Conservation (phyloP, 2,113 vertebrate species). For the Tychaedon coryphoeus region DNA sequence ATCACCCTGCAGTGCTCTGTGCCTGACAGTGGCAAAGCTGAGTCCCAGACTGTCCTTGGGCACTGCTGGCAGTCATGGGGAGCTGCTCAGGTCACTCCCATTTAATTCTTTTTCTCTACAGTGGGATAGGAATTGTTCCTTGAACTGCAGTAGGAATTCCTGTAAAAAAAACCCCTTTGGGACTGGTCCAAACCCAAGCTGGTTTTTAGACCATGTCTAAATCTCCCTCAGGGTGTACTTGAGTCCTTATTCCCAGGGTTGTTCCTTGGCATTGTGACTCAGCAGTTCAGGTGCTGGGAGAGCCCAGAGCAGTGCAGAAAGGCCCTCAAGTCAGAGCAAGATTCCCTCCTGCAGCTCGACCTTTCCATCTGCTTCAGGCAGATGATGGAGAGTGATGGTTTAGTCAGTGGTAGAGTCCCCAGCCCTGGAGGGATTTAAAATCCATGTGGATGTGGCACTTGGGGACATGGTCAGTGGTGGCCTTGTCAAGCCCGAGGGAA, state of each 20-base stretch:
- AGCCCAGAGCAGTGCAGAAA: neutral
- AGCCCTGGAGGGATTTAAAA: neutral
- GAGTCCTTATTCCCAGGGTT: neutral
- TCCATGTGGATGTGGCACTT: neutral
- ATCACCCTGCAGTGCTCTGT: neutral
- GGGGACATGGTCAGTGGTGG: neutral
- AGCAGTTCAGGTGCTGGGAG: neutral
- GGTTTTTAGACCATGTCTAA: neutral
- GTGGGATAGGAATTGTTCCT: neutral
- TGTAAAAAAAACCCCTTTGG: neutral
- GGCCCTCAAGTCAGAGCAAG: neutral
- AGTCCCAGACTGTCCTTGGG: neutral
- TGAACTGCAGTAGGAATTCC: neutral
- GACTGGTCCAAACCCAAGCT: neutral
- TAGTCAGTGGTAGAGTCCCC: neutral
- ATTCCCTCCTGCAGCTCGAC: neutral
- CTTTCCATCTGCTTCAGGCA: neutral
- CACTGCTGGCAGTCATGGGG: neutral
- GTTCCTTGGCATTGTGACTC: fast-evolving
- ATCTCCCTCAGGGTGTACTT: neutral
- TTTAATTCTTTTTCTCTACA: neutral
- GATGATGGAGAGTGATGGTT: neutral
- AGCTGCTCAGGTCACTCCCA: neutral
- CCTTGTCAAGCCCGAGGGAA: neutral
- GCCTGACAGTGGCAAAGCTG: neutral